phyloP scores from a whole-genome alignment of 1,140 invertebrate genomes.

The Zaprionus lachaisei region DNA sequence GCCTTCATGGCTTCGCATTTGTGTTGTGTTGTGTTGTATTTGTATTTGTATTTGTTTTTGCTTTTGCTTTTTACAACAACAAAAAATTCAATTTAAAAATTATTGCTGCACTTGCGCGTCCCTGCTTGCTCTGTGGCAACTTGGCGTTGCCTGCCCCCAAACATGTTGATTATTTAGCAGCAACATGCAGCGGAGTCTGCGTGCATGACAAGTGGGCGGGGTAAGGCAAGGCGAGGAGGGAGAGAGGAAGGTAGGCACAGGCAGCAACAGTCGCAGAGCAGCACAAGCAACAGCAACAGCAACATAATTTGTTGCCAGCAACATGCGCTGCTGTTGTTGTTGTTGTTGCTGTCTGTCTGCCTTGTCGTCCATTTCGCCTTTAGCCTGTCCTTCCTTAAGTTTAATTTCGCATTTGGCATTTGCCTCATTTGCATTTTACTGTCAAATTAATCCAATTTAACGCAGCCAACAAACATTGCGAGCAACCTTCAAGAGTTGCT shows the following conservation, averaged over 20 bases:
- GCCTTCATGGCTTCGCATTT: constrained; percentile 22
- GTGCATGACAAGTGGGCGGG: constrained; percentile 33
- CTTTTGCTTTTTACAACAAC: constrained; percentile 34
- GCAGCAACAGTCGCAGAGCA: constrained; percentile 6
- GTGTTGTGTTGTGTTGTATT: constrained; percentile 50
- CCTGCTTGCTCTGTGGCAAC: constrained; percentile 39
- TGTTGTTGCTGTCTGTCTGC: constrained; percentile 1
- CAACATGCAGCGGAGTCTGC: constrained; percentile 34
- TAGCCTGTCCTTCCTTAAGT: constrained; percentile 50
- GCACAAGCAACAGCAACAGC: constrained; percentile 41
- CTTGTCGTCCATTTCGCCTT: constrained; percentile 6
- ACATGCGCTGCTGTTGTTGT: constrained; percentile 37
- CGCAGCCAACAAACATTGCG: constrained; percentile 50
- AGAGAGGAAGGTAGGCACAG: background rate
- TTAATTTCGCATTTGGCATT: constrained; percentile 74
- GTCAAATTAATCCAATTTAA: constrained; percentile 84
- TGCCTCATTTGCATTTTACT: constrained; percentile 83
- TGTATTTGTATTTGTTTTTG: constrained; percentile 60
- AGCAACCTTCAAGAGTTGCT: constrained; percentile 15
- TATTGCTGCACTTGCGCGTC: constrained; percentile 75
- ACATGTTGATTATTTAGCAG: constrained; percentile 77
- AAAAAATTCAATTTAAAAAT: constrained; percentile 83
- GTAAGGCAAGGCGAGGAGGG: background rate
- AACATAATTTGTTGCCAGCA: constrained; percentile 77
- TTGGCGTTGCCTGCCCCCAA: constrained; percentile 35